Conservation (phyloP, 2,888 invertebrate genomes). For the Blera fallax region DNA sequence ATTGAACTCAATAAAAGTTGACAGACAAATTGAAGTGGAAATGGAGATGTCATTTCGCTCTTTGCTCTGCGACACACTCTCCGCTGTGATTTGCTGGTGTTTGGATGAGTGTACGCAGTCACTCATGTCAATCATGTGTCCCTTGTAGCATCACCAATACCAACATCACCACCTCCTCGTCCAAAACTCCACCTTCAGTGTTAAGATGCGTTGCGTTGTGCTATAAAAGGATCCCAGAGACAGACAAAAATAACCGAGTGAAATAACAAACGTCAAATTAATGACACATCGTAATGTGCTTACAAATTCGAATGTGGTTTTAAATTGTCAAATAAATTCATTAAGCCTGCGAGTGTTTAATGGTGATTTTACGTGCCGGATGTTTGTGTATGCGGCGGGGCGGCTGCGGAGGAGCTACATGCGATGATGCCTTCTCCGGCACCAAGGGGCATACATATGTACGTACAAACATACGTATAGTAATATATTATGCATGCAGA, state of each 20-base stretch:
- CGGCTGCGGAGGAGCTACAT: background rate
- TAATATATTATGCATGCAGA: constrained; percentile 41
- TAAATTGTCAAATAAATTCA: constrained; percentile 73
- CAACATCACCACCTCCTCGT: background rate
- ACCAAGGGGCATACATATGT: background rate
- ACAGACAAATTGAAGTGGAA: constrained; percentile 81
- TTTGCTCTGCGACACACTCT: constrained; percentile 55
- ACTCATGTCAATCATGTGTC: constrained; percentile 55
- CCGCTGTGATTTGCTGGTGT: constrained; percentile 12
- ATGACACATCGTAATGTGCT: constrained; percentile 70
- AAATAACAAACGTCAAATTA: constrained; percentile 71
- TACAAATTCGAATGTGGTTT: constrained; percentile 72
- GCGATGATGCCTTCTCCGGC: constrained; percentile 23
- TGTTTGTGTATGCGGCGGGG: constrained; percentile 25
- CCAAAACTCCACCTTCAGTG: background rate
- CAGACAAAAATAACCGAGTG: constrained; percentile 59
- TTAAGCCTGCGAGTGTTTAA: constrained; percentile 67
- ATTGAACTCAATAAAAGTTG: constrained; percentile 81
- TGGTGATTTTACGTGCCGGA: constrained; percentile 64
- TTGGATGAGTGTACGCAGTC: constrained; percentile 28
- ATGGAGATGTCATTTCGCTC: constrained; percentile 79
- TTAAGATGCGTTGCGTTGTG: background rate
- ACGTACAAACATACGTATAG: too few relatives aligned
- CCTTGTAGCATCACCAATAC: constrained; percentile 5
- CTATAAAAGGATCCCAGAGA: constrained; percentile 28